phyloP scores from a whole-genome alignment of 92 coral and sea anemone species.

The Paragorgia papillata region DNA sequence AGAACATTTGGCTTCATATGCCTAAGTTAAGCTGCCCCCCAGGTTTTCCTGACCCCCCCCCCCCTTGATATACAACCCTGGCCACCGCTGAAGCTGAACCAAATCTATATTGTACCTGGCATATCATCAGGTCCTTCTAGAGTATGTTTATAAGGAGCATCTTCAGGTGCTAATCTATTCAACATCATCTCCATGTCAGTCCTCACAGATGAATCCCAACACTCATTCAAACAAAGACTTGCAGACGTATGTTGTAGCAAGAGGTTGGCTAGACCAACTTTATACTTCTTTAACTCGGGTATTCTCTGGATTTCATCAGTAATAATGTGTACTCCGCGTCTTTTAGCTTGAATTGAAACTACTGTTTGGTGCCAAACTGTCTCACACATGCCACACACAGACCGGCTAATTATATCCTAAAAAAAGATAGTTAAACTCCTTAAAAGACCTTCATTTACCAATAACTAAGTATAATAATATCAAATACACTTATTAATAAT shows the following conservation, averaged over 20 bases:
- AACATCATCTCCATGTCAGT: constrained; percentile 98
- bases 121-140: constrained; percentile 94
- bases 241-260: constrained; percentile 94
- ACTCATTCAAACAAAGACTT: constrained; percentile 84
- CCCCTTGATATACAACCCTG: too few species aligned
- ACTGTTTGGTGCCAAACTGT: constrained; percentile 83
- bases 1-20: too few species aligned
- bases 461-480: too few species aligned
- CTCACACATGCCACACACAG: constrained; percentile 50
- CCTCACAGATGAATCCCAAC: constrained; percentile 93
- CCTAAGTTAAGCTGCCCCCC: too few species aligned
- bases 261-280: constrained; percentile 85
- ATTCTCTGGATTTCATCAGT: constrained; percentile 79
- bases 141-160: constrained; percentile 85
- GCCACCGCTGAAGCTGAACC: too few species aligned
- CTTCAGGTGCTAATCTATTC: constrained; percentile 86
- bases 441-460: too few species aligned
- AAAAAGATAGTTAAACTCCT: too few species aligned
- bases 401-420: background rate
- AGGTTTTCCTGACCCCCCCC: too few species aligned
- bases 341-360: constrained; percentile 61
- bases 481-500: too few species aligned
- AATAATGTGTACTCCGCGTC: constrained; percentile 82
- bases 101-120: constrained; percentile 72
- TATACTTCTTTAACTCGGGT: constrained; percentile 89